Evolutionary conservation across 92 coral and sea anemone species (phyloP).

Genomic region (Phenganax stokvisi): DNA sequence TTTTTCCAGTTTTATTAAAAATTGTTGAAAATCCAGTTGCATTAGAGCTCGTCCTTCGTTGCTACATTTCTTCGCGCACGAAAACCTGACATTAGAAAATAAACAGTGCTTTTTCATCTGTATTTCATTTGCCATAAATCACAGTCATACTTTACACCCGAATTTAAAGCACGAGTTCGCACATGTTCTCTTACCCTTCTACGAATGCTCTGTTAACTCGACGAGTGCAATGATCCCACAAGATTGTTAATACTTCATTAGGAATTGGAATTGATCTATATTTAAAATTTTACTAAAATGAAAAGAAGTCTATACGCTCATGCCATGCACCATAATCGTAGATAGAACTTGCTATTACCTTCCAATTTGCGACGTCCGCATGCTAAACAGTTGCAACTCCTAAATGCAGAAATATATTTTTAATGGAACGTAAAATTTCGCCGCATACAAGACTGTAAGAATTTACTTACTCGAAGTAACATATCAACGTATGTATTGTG

Average conservation of each 20-base stretch:
- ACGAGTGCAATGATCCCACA: constrained; percentile 97
- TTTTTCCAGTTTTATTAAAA: constrained; percentile 90
- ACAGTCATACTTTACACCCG: not conserved
- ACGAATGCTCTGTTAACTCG: constrained; percentile 94
- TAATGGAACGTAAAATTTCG: not conserved
- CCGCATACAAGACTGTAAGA: not conserved
- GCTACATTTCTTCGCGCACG: constrained; percentile 94
- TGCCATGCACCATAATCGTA: not conserved
- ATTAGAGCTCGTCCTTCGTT: constrained; percentile 97
- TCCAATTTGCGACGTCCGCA: constrained; percentile 77
- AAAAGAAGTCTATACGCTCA: too few species aligned
- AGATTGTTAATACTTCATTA: constrained; percentile 72
- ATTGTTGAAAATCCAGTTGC: constrained; percentile 98
- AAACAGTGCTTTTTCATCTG: not conserved
- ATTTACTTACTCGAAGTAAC: constrained; percentile 67
- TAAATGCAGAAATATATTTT: constrained; percentile 26
- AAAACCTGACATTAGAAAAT: constrained; percentile 53
- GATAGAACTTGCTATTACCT: constrained; percentile 51
- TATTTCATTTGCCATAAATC: not conserved
- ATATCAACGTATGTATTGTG: constrained; percentile 96
- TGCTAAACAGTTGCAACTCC: constrained; percentile 96
- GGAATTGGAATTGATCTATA: constrained; percentile 91
- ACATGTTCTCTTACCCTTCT: constrained; percentile 77
- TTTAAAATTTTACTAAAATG: too few species aligned
- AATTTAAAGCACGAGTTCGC: not conserved